Evolutionary conservation across 2,888 invertebrate genomes (phyloP).

Genomic region (Drosophila limbata): DNA sequence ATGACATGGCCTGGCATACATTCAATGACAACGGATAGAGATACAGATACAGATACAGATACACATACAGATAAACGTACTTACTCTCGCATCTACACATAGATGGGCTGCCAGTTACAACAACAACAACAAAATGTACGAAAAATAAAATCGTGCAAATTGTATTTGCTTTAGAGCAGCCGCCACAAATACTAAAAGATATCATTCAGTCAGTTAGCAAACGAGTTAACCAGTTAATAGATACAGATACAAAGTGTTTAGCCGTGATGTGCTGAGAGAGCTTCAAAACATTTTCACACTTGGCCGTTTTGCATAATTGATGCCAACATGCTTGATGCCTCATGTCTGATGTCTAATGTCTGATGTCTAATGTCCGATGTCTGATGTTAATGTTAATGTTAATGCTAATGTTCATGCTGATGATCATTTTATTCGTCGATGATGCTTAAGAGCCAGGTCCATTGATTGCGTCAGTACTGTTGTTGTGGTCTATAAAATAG

Average conservation of each 20-base stretch:
- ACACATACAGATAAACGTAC: conserved; percentile 26
- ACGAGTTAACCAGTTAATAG: conserved; percentile 42
- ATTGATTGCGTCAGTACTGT: conserved; percentile 30
- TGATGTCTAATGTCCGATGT: conserved; percentile 15
- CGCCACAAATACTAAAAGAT: conserved; percentile 57
- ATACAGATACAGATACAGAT: conserved; percentile 39
- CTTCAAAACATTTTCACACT: conserved; percentile 73
- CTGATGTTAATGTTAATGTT: conserved; percentile 11
- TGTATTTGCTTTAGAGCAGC: conserved; percentile 71
- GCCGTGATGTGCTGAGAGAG: conserved; percentile 64
- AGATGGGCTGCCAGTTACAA: conserved; percentile 46
- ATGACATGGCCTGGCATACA: conserved; percentile 58
- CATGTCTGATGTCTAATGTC: conserved; percentile 21
- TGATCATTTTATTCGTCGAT: conserved; percentile 33
- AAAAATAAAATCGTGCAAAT: conserved; percentile 71
- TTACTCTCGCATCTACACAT: conserved; percentile 14
- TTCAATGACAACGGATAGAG: conserved; percentile 72
- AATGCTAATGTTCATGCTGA: conserved; percentile 34
- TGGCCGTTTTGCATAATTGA: conserved; percentile 77
- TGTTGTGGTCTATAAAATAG: conserved; percentile 21
- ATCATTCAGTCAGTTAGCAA: conserved; percentile 47
- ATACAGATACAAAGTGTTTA: conserved; percentile 61
- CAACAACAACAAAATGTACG: not conserved
- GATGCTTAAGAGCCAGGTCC: conserved; percentile 28
- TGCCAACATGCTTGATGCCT: conserved; percentile 37